Evolutionary conservation across 2,888 invertebrate genomes (phyloP).

Genomic region (Philereme vetulata): DNA sequence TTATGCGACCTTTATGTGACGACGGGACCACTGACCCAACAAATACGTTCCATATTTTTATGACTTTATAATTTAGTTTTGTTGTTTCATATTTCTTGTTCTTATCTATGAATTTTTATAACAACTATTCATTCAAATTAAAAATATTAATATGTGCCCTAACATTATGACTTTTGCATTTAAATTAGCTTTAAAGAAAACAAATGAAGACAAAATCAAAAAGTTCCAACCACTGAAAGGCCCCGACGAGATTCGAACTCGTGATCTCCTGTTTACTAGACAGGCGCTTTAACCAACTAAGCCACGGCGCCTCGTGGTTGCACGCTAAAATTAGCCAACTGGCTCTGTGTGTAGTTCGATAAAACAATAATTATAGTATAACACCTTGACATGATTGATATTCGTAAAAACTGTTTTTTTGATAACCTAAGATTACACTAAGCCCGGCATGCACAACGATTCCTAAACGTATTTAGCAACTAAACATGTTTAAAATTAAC

Average conservation of each 20-base stretch:
- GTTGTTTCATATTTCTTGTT: constrained; percentile 32
- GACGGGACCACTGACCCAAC: constrained; percentile 59
- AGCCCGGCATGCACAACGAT: no score
- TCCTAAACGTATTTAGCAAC: no score
- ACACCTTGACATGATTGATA: no score
- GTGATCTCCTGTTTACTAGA: constrained; percentile 81
- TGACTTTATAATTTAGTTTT: constrained; percentile 57
- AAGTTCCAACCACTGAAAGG: constrained; percentile 43
- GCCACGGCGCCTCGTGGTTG: constrained; percentile 66
- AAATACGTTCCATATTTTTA: constrained; percentile 55
- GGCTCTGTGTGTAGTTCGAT: neutral
- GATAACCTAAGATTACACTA: no score
- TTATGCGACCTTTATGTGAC: constrained; percentile 68
- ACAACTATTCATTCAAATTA: neutral
- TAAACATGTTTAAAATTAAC: no score
- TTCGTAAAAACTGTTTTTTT: no score
- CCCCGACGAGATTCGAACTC: constrained; percentile 81
- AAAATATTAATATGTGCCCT: no score
- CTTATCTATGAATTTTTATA: neutral
- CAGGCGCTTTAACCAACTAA: constrained; percentile 82
- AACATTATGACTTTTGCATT: no score
- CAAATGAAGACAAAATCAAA: constrained; percentile 1
- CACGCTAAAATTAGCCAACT: constrained; percentile 20
- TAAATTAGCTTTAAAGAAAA: neutral
- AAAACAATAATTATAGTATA: no score